Conservation (phyloP, 2,888 invertebrate species). For the Dione juno region DNA sequence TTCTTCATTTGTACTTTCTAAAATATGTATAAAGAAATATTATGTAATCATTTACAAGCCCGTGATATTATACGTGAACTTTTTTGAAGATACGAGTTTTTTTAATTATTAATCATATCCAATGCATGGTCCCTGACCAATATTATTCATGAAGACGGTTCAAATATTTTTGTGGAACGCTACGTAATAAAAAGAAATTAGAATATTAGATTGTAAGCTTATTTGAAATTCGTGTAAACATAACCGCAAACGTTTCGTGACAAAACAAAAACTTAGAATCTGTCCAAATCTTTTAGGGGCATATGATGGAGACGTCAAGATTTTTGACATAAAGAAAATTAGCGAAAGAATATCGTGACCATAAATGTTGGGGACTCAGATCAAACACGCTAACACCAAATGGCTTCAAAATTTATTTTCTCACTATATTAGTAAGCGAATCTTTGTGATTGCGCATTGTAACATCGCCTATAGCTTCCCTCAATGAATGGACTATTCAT, state of each 20-base stretch:
- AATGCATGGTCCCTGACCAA: too few species aligned
- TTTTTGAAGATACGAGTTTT: too few species aligned
- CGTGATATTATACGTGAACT: too few species aligned
- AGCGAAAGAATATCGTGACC: constrained; percentile 75
- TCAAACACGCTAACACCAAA: constrained; percentile 70
- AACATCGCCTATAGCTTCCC: too few species aligned
- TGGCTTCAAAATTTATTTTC: constrained; percentile 66
- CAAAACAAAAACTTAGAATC: constrained; percentile 36
- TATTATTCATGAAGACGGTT: background rate
- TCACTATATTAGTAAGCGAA: constrained; percentile 63
- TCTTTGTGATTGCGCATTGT: constrained; percentile 40
- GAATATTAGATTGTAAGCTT: background rate
- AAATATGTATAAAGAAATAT: too few species aligned
- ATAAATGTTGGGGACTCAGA: constrained; percentile 60
- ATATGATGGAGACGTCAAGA: constrained; percentile 74
- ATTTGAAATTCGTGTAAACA: constrained; percentile 32
- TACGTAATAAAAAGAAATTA: background rate
- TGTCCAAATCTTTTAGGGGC: constrained; percentile 39
- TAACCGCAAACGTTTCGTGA: constrained; percentile 39
- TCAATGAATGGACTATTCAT: too few species aligned
- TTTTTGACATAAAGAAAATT: constrained; percentile 74
- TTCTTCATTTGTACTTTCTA: too few species aligned
- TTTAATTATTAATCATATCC: too few species aligned
- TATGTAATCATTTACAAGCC: too few species aligned
- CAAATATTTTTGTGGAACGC: background rate